Percentiles rank a stretch among this genome's conserved stretches.
Conservation (phyloP, 2,888 invertebrate species). For the Chrysina gloriosa region DNA sequence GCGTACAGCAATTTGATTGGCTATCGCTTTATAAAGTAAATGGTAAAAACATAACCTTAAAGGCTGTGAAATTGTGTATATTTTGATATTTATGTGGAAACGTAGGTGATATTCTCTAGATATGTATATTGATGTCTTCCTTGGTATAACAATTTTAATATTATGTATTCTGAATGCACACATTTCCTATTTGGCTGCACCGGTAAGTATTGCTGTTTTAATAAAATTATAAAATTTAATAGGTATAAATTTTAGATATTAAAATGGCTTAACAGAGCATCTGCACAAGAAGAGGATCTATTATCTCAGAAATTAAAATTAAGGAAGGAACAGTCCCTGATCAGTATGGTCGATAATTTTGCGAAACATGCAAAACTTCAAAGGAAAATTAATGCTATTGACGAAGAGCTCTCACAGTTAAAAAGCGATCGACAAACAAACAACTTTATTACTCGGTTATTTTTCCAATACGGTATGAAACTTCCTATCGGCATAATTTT, state of each 20-base stretch:
- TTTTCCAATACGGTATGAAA: slow-evolving; percentile 62
- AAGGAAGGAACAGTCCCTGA: slow-evolving; percentile 65
- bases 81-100: too few species aligned
- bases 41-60: not conserved
- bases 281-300: slow-evolving; percentile 64
- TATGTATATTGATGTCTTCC: slow-evolving; percentile 51
- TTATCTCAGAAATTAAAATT: slow-evolving; percentile 64
- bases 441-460: slow-evolving; percentile 50
- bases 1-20: too few species aligned
- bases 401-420: slow-evolving; percentile 65
- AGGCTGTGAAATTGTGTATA: too few species aligned
- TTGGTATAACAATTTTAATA: slow-evolving; percentile 65
- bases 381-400: slow-evolving; percentile 69
- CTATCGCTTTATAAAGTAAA: too few species aligned
- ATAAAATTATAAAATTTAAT: slow-evolving; percentile 15
- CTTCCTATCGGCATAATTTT: slow-evolving; percentile 60
- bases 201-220: slow-evolving; percentile 65
- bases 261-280: slow-evolving; percentile 66
- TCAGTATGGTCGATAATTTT: slow-evolving; percentile 72
- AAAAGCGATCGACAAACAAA: slow-evolving; percentile 49
- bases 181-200: slow-evolving; percentile 66
- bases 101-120: not conserved
- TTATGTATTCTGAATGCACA: slow-evolving; percentile 67
- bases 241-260: slow-evolving; percentile 62
- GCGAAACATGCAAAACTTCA: slow-evolving; percentile 71